Percentiles rank a stretch among this genome's conserved stretches.
Conservation (phyloP, 2,797 vertebrate species). For the Eulemur rubriventer region DNA sequence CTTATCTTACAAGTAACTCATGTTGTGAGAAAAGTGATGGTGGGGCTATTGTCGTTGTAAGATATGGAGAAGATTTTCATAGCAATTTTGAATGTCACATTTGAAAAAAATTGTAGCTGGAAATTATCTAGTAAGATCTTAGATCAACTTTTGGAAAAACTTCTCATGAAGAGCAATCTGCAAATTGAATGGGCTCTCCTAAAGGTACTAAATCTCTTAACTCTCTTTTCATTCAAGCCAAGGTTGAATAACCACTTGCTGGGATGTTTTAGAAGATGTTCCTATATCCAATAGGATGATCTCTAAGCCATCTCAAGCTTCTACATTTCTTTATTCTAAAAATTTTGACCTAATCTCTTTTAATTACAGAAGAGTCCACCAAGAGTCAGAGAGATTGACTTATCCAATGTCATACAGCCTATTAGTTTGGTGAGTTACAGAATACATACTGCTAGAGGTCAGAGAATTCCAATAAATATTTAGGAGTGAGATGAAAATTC, state of each 20-base stretch:
- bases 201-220: neutral
- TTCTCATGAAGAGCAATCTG: neutral
- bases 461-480: neutral
- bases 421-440: neutral
- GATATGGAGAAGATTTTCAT: neutral
- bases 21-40: neutral
- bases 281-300: neutral
- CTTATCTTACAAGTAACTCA: neutral
- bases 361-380: neutral
- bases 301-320: neutral
- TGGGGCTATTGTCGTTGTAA: neutral
- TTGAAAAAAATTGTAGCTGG: neutral
- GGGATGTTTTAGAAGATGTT: neutral
- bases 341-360: neutral
- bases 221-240: neutral
- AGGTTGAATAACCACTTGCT: neutral
- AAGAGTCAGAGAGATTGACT: neutral
- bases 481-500: neutral
- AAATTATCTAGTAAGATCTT: conserved; percentile 30
- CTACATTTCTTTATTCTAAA: neutral
- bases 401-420: neutral
- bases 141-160: neutral
- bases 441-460: neutral
- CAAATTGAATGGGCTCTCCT: neutral
- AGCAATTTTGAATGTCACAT: neutral